Evolutionary conservation across 2,113 vertebrate genomes (phyloP).

Genomic region (Anser brachyrhynchus): DNA sequence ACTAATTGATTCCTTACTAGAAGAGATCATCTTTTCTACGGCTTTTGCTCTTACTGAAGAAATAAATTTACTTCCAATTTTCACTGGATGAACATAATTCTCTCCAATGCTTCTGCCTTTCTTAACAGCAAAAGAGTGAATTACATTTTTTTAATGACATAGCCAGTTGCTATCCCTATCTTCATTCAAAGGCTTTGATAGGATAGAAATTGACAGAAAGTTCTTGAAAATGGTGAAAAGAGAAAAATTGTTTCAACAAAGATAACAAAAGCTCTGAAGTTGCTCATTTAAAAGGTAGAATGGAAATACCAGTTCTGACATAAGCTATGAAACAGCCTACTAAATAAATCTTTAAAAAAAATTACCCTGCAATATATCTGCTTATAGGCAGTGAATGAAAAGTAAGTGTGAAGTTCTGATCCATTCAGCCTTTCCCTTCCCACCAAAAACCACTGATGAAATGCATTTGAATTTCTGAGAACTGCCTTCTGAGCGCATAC

Average conservation of each 20-base stretch:
- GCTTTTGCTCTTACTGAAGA: background rate
- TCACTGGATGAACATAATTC: background rate
- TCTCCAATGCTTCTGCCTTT: background rate
- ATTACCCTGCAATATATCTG: background rate
- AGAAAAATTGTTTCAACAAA: background rate
- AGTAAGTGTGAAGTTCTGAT: background rate
- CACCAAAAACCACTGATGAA: background rate
- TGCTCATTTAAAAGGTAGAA: background rate
- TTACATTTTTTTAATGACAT: background rate
- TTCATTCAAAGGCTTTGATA: background rate
- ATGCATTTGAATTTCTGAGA: background rate
- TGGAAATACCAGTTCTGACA: background rate
- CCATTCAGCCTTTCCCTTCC: background rate
- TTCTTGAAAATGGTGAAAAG: background rate
- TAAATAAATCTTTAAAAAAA: background rate
- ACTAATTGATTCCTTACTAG: background rate
- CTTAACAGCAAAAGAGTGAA: background rate
- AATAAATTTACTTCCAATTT: rapidly evolving
- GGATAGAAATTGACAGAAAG: background rate
- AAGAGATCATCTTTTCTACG: background rate
- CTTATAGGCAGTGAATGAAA: background rate
- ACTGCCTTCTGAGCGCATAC: background rate
- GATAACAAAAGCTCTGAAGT: background rate
- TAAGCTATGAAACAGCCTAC: background rate
- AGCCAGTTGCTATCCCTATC: background rate